Percentiles rank a stretch among this genome's conserved stretches.
phyloP scores from a whole-genome alignment of 2,113 vertebrate species.

The Girardinichthys multiradiatus region DNA sequence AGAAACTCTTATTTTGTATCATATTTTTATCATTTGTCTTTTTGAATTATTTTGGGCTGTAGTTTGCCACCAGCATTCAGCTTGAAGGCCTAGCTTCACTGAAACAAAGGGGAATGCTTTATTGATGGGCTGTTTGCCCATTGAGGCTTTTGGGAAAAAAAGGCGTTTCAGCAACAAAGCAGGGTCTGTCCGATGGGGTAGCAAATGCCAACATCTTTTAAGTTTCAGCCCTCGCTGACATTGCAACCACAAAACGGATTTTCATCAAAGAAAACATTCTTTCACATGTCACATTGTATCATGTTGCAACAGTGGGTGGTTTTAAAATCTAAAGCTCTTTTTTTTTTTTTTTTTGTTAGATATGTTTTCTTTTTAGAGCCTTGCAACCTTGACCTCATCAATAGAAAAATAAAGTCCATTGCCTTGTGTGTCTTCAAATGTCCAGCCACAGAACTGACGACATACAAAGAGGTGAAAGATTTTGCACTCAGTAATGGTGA shows the following conservation, averaged over 20 bases:
- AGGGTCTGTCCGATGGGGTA: conserved; percentile 53
- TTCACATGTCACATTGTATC: background rate
- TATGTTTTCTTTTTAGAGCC: conserved; percentile 98
- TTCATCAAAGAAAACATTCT: background rate
- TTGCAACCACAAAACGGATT: conserved; percentile 14
- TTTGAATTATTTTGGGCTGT: conserved; percentile 5
- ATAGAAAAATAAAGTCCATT: conserved; percentile 89
- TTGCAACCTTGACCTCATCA: conserved; percentile 91
- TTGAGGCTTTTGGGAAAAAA: conserved; percentile 56
- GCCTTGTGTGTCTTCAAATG: conserved; percentile 93
- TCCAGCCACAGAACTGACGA: conserved; percentile 83
- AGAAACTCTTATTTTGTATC: too few relatives aligned
- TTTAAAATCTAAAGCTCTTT: background rate
- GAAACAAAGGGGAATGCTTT: conserved; percentile 74
- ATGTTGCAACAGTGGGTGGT: background rate
- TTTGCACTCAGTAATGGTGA: conserved; percentile 91
- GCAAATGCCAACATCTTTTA: conserved; percentile 66
- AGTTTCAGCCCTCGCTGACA: conserved; percentile 34
- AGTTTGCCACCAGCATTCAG: conserved; percentile 41
- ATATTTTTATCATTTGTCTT: too few relatives aligned
- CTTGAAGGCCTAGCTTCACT: conserved; percentile 38
- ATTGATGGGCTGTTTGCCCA: conserved; percentile 70
- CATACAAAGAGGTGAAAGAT: conserved; percentile 84
- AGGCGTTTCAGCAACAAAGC: conserved; percentile 71
- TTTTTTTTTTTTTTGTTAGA: conserved; percentile 68